A percentile compares a stretch with the other conserved stretches of the same genome.
These are phyloP conservation scores for Brachyopa scutellaris DNA, from an alignment of 2,888 invertebrate species.

Conservation along the genomic window DNA sequence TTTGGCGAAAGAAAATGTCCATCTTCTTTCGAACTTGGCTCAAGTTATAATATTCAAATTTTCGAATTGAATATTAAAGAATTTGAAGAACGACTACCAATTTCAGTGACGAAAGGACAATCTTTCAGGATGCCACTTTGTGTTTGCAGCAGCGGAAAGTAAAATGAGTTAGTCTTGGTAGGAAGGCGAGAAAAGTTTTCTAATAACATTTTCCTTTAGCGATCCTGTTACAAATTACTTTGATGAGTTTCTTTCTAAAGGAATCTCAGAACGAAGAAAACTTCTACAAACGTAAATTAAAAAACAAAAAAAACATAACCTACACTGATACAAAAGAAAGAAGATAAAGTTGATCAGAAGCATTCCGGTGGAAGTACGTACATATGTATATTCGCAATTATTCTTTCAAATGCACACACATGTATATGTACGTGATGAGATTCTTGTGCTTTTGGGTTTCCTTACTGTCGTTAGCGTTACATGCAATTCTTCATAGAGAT, in stretches of 20 bases:
- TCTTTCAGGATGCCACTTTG: constrained; percentile 20
- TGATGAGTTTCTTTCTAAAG: constrained; percentile 37
- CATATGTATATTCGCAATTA: constrained; percentile 38
- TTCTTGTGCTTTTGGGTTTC: constrained; percentile 25
- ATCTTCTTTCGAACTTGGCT: constrained; percentile 24
- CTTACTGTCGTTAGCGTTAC: constrained; percentile 23
- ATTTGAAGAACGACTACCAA: constrained; percentile 24
- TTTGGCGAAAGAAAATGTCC: not conserved
- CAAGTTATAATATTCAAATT: constrained; percentile 57
- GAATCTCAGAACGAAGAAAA: constrained; percentile 22
- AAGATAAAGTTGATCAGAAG: constrained; percentile 22
- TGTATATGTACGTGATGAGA: constrained; percentile 48
- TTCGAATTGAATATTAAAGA: constrained; percentile 43
- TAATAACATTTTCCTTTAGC: constrained; percentile 58
- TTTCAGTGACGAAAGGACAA: constrained; percentile 18
- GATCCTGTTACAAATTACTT: constrained; percentile 61
- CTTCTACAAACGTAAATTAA: constrained; percentile 21
- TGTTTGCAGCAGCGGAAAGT: constrained; percentile 33
- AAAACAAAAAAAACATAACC: constrained; percentile 39
- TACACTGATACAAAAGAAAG: constrained; percentile 24
- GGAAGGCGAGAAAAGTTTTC: constrained; percentile 57
- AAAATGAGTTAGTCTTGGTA: constrained; percentile 62
- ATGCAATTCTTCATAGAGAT: no score
- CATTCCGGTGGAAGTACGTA: constrained; percentile 11
- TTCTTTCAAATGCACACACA: constrained; percentile 30